Base-by-base conservation (phyloP, 2,888 invertebrate species). In the Automeris io region DNA sequence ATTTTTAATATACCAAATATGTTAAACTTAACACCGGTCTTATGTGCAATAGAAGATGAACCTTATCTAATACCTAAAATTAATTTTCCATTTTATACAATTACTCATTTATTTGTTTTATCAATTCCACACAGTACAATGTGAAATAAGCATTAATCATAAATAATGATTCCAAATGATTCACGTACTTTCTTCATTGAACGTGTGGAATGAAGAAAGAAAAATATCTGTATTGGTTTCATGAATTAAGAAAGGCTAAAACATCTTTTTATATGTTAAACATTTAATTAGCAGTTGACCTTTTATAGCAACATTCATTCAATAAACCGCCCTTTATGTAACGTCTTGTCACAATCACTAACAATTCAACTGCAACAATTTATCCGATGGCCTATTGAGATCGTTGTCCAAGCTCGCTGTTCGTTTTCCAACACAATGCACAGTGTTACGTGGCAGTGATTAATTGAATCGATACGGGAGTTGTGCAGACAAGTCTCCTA, bases 321-420 rank as follows among this genome's bases (percentile, higher is more conserved):
- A 16, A 16, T 9, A 16, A 29, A 16, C 8, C 29, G 16, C 16
- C 16, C 5, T 29, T 29, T 29, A 29, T 16, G 5, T 21, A 34
- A 34, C 21, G 6, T 16, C 9, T 3, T 34, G 34, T 23, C 23
- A 22, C 21, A 34, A 34, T 13, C 4, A 13, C 5, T 32, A 16
- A 18, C 22, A 18, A 32, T 19, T 31, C 8, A 25, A 7, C 8
- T 9, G 12, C 11, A 26, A 21, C 48, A 40, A 46, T 42, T 47
- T 42, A 35, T 41, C 34, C 26, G 36, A 36, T 32, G 42, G 35
- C 33, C 32, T 36, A 41, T 44, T 47, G 42, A 45, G 36, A 36
- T 42, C 43, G 35, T 35, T 38, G 33, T 39, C 44, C 29, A 23
- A 32, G 12, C 37, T 9, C 16, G 26, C 22, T 39, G 39, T 26